phyloP scores from a whole-genome alignment of 92 coral and sea anemone genomes.

The Diadumene lineata region DNA sequence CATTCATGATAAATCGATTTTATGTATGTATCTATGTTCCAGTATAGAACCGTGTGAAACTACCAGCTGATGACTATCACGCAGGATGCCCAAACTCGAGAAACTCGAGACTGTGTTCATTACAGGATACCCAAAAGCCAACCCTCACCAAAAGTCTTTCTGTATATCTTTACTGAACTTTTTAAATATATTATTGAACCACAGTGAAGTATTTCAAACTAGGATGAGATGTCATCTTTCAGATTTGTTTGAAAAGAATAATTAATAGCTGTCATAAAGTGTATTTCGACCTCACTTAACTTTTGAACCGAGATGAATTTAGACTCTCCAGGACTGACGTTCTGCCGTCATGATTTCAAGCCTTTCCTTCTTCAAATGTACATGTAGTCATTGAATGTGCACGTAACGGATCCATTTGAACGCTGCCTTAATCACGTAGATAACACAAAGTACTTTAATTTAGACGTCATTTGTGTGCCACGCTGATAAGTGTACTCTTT shows the following conservation, averaged over 20 bases:
- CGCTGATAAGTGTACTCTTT: neutral
- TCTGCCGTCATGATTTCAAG: neutral
- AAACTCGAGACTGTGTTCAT: too few species aligned
- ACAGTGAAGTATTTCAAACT: too few species aligned
- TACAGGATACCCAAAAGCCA: too few species aligned
- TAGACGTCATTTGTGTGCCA: neutral
- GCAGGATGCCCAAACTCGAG: too few species aligned
- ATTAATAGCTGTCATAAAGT: conserved; percentile 2
- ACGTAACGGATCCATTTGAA: neutral
- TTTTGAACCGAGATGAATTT: neutral
- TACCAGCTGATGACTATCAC: too few species aligned
- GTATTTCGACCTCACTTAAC: conserved; percentile 1
- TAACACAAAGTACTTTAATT: neutral
- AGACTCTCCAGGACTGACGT: neutral
- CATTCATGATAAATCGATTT: too few species aligned
- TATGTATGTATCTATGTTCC: too few species aligned
- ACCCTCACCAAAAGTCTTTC: too few species aligned
- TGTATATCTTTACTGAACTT: too few species aligned
- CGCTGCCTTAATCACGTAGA: neutral
- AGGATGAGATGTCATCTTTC: too few species aligned
- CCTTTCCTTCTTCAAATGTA: neutral
- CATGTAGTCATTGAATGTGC: neutral
- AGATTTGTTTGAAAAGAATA: neutral
- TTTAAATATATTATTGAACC: too few species aligned
- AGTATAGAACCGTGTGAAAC: too few species aligned